Percentiles rank a stretch among this genome's conserved stretches.
Evolutionary conservation across 2,888 invertebrate species (phyloP).

Genomic region (Lochmaea capreae): DNA sequence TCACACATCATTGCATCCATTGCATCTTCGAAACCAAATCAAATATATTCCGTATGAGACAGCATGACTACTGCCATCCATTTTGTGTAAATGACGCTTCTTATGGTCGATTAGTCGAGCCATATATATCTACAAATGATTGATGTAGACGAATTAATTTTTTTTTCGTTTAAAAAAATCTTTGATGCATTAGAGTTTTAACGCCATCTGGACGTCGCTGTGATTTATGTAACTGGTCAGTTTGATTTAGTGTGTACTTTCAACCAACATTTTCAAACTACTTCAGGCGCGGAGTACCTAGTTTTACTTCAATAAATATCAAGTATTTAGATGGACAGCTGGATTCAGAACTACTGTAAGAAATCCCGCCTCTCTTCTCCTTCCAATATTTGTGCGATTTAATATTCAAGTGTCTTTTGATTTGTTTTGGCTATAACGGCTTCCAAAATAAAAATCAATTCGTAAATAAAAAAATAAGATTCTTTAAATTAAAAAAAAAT

Average conservation of each 20-base stretch:
- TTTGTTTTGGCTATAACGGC: too few relatives aligned
- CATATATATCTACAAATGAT: constrained; percentile 43
- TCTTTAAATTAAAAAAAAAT: too few relatives aligned
- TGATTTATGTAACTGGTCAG: constrained; percentile 12
- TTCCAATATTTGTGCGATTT: too few relatives aligned
- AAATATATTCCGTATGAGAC: constrained; percentile 51
- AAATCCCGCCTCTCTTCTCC: too few relatives aligned
- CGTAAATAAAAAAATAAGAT: too few relatives aligned
- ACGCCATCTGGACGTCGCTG: constrained; percentile 31
- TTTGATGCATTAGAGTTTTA: constrained; percentile 48
- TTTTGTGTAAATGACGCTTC: constrained; percentile 57
- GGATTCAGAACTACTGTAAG: too few relatives aligned
- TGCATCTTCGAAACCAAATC: constrained; percentile 53
- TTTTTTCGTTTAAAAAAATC: constrained; percentile 56
- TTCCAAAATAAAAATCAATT: too few relatives aligned
- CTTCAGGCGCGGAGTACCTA: too few relatives aligned
- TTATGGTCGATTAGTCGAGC: constrained; percentile 44
- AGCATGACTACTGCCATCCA: constrained; percentile 54
- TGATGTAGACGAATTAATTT: constrained; percentile 36
- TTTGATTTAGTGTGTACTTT: background rate
- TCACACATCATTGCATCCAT: constrained; percentile 61
- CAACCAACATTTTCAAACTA: too few relatives aligned
- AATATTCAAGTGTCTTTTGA: too few relatives aligned
- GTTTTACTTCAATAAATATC: too few relatives aligned
- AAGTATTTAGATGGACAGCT: too few relatives aligned